Evolutionary conservation across 1,140 invertebrate genomes (phyloP), one percentile per base, ranked within the genome.

Genomic region (Drosophila azteca): DNA sequence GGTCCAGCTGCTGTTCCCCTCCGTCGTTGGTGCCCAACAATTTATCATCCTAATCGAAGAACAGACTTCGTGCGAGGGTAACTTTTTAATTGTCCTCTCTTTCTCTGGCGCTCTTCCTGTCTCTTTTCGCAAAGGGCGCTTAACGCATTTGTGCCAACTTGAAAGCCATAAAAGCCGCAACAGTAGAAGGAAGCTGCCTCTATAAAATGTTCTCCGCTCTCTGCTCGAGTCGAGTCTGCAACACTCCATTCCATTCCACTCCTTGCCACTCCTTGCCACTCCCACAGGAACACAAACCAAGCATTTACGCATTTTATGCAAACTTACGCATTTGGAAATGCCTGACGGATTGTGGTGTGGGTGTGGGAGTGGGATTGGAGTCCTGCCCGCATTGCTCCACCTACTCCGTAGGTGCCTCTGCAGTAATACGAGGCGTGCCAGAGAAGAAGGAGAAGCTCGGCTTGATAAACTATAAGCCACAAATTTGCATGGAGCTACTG

Each of bases 381-480:
- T 45, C 6, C 15, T 44, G 39, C 7, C 29, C 8, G 7, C 29
- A 31, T 8, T 35, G 3, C 31, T 35, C 31, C 31, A 20, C 4
- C 11, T n/a, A n/a, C n/a, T n/a, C 9, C 9, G 63, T n/a, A 17
- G 43, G 29, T 39, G 51, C 39, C 48, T 15, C n/a, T 53, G 17
- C 60, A 35, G 43, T 68, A 67, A 67, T 46, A 17, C 63, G 66
- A 49, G 31, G n/a, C 49, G 8, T 35, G 31, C 31, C 31, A 35
- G 31, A 35, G 31, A 35, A 35, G 31, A 35, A 11, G 50, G n/a
- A 64, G 77, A 53, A 77, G 60, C 58, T 60, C 41, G 68, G 78
- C 83, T 78, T 85, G 82, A 85, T 85, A 87, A 82, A 87, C 83
- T 85, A 76, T 85, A 85, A 85, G 82, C 82, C 82, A 85, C 82